Base-by-base conservation (phyloP, 1,140 invertebrate genomes). In the Panonychus citri region DNA sequence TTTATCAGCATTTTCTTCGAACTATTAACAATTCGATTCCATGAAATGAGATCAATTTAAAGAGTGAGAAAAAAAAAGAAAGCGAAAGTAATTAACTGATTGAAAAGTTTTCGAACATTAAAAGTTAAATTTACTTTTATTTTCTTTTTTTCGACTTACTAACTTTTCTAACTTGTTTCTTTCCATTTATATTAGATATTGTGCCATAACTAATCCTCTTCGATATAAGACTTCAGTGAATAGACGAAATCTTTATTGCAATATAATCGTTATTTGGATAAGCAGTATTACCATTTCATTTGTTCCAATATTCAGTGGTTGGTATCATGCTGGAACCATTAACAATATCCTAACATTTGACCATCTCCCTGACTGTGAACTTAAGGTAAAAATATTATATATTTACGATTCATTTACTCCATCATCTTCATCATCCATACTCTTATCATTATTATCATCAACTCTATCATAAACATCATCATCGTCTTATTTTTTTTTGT, bases 181-280 rank as follows among this genome's bases (percentile, higher is more conserved):
- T 19, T 46, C n/a, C 7, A 10, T 46, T 46, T 17, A 17, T 56
- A 4, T 26, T 26, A 59, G 57, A 24, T 64, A 63, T 68, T 83
- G 83, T 67, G 85, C 87, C 24, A 91, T 93, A 51, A 89, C 85
- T 10, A 85, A 86, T 64, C 85, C 85, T 10, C 69, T 93, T 55
- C 82, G 88, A 64, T 87, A 90, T 67, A 83, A 83, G 10, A 82
- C 85, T 3, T 85, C 85, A 66, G 75, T 85, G 55, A 87, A 85
- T 1, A 83, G 83, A 0, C 75, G 76, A 50, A 75, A 85, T 48
- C 88, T 89, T 78, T 77, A 83, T 56, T 70, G 81, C 42, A 86
- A 85, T 66, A 82, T 91, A 48, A 76, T 79, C 42, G 69, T 84
- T n/a, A 86, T 91, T 30, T 93, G 88, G 88, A 70, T 85, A 60